phyloP scores from a whole-genome alignment of 2,113 vertebrate genomes.

The Peucedramus taeniatus region DNA sequence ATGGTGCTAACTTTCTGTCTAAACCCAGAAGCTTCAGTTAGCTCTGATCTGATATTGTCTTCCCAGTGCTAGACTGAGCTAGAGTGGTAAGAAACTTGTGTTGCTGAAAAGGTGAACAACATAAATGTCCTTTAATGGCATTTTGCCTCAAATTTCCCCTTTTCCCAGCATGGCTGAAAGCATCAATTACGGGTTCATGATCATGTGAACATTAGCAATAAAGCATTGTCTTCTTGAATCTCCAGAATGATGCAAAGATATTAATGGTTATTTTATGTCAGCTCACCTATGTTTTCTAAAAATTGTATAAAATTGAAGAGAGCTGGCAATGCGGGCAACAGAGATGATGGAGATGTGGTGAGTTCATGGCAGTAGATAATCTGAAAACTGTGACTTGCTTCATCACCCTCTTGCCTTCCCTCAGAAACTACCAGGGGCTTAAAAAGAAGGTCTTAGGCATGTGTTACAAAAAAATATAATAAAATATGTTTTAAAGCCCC shows the following conservation, averaged over 20 bases:
- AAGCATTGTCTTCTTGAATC: background rate
- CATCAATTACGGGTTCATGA: background rate
- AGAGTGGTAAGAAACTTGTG: background rate
- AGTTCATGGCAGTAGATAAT: background rate
- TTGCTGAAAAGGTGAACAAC: background rate
- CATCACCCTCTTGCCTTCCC: background rate
- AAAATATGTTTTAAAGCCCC: background rate
- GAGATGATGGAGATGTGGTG: background rate
- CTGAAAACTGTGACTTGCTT: background rate
- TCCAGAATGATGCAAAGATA: background rate
- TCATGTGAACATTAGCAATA: background rate
- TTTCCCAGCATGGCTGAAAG: background rate
- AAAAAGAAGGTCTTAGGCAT: background rate
- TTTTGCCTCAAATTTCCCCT: background rate
- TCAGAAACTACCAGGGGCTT: background rate
- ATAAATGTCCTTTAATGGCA: background rate
- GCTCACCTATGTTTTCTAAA: background rate
- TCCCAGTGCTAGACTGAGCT: background rate
- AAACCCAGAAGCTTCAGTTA: conserved; percentile 14
- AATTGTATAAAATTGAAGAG: background rate
- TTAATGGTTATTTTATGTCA: background rate
- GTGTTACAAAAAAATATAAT: background rate
- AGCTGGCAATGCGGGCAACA: background rate
- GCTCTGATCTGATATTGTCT: conserved; percentile 30
- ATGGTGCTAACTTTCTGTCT: background rate